Evolutionary conservation across 2,888 invertebrate genomes (phyloP).

Genomic region (Mamestra brassicae): DNA sequence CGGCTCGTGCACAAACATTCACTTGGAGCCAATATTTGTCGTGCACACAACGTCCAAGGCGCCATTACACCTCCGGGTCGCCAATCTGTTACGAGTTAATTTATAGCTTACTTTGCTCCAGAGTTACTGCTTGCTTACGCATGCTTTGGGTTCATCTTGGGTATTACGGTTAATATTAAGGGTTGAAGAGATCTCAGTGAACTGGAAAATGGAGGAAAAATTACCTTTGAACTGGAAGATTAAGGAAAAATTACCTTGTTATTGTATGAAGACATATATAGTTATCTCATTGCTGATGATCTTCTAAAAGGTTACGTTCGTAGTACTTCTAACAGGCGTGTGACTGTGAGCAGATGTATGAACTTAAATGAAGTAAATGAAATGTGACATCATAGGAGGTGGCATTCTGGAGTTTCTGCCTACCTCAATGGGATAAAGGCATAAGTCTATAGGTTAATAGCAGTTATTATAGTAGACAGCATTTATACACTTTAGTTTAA

Average conservation of each 20-base stretch:
- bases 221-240: background rate
- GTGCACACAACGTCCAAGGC: conserved; percentile 26
- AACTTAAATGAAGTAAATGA: too few relatives aligned
- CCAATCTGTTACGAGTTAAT: conserved; percentile 42
- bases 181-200: conserved; percentile 10
- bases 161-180: conserved; percentile 1
- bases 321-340: too few relatives aligned
- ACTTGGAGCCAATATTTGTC: conserved; percentile 42
- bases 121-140: conserved; percentile 21
- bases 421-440: too few relatives aligned
- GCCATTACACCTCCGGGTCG: conserved; percentile 13
- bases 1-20: conserved; percentile 23
- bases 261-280: background rate
- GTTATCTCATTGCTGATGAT: background rate
- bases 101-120: conserved; percentile 36
- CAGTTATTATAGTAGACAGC: too few relatives aligned
- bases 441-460: too few relatives aligned
- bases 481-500: too few relatives aligned
- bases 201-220: background rate
- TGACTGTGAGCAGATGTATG: too few relatives aligned
- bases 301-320: too few relatives aligned
- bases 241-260: background rate
- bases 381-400: too few relatives aligned
- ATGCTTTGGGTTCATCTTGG: conserved; percentile 24
- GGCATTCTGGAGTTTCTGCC: too few relatives aligned